Percentiles rank a stretch among this genome's conserved stretches.
These are phyloP conservation scores for Thereva nobilitata DNA, from an alignment of 2,888 invertebrate species.

Conservation along the genomic window DNA sequence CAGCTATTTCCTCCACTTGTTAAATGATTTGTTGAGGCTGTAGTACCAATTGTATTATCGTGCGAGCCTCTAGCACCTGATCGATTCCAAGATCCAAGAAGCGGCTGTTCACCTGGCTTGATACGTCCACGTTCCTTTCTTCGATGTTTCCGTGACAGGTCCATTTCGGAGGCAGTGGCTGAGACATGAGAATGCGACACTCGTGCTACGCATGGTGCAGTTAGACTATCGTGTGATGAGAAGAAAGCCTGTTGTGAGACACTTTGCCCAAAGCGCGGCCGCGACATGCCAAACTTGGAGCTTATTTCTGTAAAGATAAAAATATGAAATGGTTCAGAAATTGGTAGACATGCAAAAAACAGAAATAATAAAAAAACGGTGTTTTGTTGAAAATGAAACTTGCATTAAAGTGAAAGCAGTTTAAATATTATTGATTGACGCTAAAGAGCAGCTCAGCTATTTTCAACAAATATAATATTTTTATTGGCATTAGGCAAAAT, in stretches of 20 bases:
- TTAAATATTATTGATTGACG: too few relatives aligned
- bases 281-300: slow-evolving; percentile 76
- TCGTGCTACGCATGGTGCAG: slow-evolving; percentile 70
- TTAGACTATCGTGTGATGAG: slow-evolving; percentile 75
- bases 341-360: too few relatives aligned
- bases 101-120: slow-evolving; percentile 75
- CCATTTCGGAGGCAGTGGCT: slow-evolving; percentile 72
- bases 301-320: slow-evolving; percentile 66
- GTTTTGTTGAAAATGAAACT: too few relatives aligned
- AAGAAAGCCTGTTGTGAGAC: slow-evolving; percentile 67
- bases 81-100: slow-evolving; percentile 71
- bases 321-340: slow-evolving; percentile 27
- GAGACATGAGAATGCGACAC: slow-evolving; percentile 62
- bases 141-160: slow-evolving; percentile 69
- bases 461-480: too few relatives aligned
- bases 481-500: too few relatives aligned
- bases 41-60: slow-evolving; percentile 60
- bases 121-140: slow-evolving; percentile 67
- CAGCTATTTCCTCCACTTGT: slow-evolving; percentile 66
- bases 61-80: slow-evolving; percentile 60
- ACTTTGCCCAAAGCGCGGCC: slow-evolving; percentile 60
- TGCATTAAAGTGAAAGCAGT: too few relatives aligned
- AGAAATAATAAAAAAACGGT: too few relatives aligned
- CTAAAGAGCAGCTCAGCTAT: too few relatives aligned
- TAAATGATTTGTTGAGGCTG: slow-evolving; percentile 65